These are phyloP conservation scores for Crambe crambe DNA, from an alignment of 37 sponge, comb jelly and placozoan genomes.

Conservation along the genomic window DNA sequence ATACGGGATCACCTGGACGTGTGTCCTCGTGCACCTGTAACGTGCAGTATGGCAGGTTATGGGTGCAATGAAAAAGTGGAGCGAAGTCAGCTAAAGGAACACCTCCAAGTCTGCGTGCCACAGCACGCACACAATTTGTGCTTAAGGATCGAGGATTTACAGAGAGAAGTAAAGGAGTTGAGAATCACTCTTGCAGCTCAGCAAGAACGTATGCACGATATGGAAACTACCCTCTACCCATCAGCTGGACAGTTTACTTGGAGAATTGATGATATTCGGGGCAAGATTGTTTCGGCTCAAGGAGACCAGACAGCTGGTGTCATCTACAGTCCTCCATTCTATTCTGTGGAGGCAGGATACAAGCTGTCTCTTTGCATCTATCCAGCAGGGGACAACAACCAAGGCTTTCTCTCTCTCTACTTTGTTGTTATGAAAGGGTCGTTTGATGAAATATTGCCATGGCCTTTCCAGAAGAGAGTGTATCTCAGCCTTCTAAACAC, in stretches of 20 bases:
- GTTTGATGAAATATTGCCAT: slow-evolving; percentile 73
- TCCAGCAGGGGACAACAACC: slow-evolving; percentile 69
- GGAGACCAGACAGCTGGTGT: slow-evolving; percentile 13
- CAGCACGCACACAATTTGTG: slow-evolving; percentile 24
- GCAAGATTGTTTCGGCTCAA: slow-evolving; percentile 40
- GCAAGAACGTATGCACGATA: neutral
- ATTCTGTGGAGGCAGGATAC: slow-evolving; percentile 72
- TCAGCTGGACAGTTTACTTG: slow-evolving; percentile 64
- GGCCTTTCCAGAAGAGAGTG: slow-evolving; percentile 76
- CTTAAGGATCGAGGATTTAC: slow-evolving; percentile 19
- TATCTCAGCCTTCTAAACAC: slow-evolving; percentile 50
- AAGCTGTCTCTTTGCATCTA: slow-evolving; percentile 71
- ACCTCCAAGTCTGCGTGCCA: slow-evolving; percentile 38
- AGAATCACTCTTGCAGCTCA: slow-evolving; percentile 14
- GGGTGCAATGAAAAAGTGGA: slow-evolving; percentile 47
- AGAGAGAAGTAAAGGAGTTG: slow-evolving; percentile 48
- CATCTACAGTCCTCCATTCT: slow-evolving; percentile 73
- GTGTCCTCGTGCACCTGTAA: slow-evolving; percentile 31
- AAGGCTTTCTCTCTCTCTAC: slow-evolving; percentile 60
- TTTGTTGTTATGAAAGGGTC: slow-evolving; percentile 73
- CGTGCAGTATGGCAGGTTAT: slow-evolving; percentile 38
- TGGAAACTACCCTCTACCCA: slow-evolving; percentile 43
- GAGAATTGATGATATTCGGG: slow-evolving; percentile 53
- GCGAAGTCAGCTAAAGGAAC: slow-evolving; percentile 14
- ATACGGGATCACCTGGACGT: slow-evolving; percentile 10